A percentile compares a stretch with the other conserved stretches of the same genome.
These are phyloP conservation scores for Volucella inflata DNA, from an alignment of 2,888 invertebrate species.

Conservation along the genomic window DNA sequence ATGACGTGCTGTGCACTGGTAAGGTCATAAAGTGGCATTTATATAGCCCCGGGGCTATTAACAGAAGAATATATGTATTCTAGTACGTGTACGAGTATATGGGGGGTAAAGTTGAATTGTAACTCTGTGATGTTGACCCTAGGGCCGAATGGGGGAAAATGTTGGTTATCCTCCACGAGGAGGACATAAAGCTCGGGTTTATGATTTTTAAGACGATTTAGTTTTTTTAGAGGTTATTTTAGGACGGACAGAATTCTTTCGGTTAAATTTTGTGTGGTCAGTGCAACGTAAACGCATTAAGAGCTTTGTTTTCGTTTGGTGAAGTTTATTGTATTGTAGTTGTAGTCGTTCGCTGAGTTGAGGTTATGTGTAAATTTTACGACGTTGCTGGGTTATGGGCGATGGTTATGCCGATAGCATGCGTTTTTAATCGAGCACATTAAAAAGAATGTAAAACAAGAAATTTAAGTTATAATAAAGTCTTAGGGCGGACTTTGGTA, in stretches of 20 bases:
- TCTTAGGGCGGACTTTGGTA: not conserved
- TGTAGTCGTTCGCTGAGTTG: not conserved
- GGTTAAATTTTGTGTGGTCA: constrained; percentile 49
- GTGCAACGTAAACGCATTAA: constrained; percentile 48
- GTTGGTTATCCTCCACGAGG: not conserved
- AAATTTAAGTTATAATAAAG: constrained; percentile 27
- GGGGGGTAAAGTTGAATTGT: constrained; percentile 26
- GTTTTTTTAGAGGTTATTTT: constrained; percentile 39
- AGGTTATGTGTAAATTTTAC: constrained; percentile 33
- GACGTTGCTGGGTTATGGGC: constrained; percentile 5
- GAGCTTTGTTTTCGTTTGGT: not conserved
- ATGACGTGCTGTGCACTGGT: constrained; percentile 8
- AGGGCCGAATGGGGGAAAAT: not conserved
- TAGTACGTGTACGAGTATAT: not conserved
- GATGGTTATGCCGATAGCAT: constrained; percentile 14
- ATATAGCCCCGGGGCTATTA: constrained; percentile 23
- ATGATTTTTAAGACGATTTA: constrained; percentile 45
- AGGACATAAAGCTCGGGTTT: constrained; percentile 25
- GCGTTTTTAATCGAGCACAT: not conserved
- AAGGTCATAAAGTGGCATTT: constrained; percentile 29
- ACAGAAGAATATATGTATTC: not conserved
- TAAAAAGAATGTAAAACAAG: constrained; percentile 1
- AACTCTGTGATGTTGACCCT: not conserved
- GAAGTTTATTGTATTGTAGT: too few relatives aligned
- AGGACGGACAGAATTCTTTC: constrained; percentile 8